phyloP scores from a whole-genome alignment of 1,140 invertebrate genomes.

The Araneus ventricosus region DNA sequence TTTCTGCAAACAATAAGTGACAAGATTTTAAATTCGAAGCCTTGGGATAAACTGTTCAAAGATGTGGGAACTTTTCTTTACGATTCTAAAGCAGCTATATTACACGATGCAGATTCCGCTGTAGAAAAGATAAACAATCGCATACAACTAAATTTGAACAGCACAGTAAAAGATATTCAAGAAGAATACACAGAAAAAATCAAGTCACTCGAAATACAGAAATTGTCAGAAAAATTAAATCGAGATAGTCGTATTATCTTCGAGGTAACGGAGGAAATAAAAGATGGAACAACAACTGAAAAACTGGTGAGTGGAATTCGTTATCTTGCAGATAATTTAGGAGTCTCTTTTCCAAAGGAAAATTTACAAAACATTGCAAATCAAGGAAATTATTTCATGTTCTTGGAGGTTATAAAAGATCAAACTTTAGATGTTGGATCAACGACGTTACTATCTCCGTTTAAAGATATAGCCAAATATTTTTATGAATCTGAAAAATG shows the following conservation, averaged over 20 bases:
- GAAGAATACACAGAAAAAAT: not conserved
- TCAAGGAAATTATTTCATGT: not conserved
- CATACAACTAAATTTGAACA: not conserved
- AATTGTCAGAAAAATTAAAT: not conserved
- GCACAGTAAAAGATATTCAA: not conserved
- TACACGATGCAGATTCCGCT: not conserved
- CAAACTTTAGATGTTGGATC: not conserved
- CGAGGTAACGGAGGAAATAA: not conserved
- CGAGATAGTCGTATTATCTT: not conserved
- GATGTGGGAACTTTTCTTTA: not conserved
- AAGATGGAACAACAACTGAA: not conserved
- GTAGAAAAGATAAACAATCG: not conserved
- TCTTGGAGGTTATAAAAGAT: no score
- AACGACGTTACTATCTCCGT: not conserved
- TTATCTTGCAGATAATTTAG: not conserved
- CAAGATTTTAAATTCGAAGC: not conserved
- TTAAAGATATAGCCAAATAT: not conserved
- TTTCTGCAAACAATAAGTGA: constrained; percentile 21
- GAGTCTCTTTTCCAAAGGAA: not conserved
- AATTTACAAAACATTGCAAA: not conserved
- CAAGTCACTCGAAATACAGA: not conserved
- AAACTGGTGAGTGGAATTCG: not conserved
- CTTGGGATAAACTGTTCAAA: not conserved
- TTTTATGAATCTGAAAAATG: not conserved
- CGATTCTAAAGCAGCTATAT: not conserved